Conservation (phyloP, 2,113 vertebrate species). For the Diphyllodes magnificus region DNA sequence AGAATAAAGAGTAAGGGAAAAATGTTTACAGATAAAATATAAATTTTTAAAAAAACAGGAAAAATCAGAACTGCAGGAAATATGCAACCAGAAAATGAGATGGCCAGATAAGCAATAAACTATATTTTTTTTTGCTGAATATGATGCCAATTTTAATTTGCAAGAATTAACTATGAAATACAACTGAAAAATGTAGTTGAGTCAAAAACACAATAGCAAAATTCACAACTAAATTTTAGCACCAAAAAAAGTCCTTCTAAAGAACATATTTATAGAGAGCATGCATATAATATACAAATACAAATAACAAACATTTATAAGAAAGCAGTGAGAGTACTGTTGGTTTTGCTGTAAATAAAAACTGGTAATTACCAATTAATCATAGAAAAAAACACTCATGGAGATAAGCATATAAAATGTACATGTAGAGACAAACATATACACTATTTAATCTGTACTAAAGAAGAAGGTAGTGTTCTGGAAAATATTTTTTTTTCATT, state of each 20-base stretch:
- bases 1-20: neutral
- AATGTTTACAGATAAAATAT: neutral
- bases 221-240: neutral
- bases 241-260: neutral
- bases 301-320: neutral
- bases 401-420: neutral
- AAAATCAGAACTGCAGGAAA: neutral
- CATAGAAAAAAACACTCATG: neutral
- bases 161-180: neutral
- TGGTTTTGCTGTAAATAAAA: neutral
- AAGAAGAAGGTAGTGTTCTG: neutral
- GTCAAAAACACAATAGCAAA: neutral
- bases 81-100: neutral
- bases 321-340: neutral
- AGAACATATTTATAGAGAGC: neutral
- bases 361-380: neutral
- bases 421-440: neutral
- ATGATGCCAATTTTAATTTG: neutral
- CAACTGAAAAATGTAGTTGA: neutral
- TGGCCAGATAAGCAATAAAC: neutral
- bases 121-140: neutral
- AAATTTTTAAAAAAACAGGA: neutral
- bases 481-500: neutral
- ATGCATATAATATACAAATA: neutral
- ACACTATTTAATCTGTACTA: neutral